A percentile compares a stretch with the other conserved stretches of the same genome.
phyloP scores from a whole-genome alignment of 2,113 vertebrate genomes.

The Euleptes europaea region DNA sequence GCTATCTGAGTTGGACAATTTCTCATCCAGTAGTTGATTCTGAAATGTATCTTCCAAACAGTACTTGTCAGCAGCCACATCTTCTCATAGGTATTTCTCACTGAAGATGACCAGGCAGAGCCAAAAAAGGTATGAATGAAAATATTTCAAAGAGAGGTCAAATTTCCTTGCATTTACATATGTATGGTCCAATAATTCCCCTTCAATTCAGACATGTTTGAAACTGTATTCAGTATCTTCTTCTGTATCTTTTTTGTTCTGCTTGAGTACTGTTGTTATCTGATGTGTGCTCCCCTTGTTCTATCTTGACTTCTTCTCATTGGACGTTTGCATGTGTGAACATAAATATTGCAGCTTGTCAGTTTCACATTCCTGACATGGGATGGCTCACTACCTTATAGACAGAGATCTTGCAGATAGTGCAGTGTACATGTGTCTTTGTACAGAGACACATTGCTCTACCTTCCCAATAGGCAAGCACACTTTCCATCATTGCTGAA shows the following conservation, averaged over 20 bases:
- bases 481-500: background rate
- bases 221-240: too few species aligned
- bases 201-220: too few species aligned
- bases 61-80: background rate
- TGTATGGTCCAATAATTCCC: too few species aligned
- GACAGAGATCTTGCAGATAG: background rate
- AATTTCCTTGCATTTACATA: too few species aligned
- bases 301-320: background rate
- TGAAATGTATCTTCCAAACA: background rate
- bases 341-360: background rate
- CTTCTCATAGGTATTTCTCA: background rate
- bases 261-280: too few species aligned
- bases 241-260: too few species aligned
- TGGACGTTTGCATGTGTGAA: background rate
- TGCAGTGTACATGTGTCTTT: background rate
- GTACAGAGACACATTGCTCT: background rate
- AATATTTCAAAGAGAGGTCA: too few species aligned
- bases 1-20: background rate
- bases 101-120: background rate
- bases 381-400: background rate
- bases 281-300: too few species aligned
- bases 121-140: too few species aligned
- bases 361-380: background rate
- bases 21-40: too few species aligned
- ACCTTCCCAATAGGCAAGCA: background rate